Evolutionary conservation across 1,140 invertebrate genomes (phyloP), one percentile per base, ranked within the genome.

Genomic region (Diuraphis noxia): DNA sequence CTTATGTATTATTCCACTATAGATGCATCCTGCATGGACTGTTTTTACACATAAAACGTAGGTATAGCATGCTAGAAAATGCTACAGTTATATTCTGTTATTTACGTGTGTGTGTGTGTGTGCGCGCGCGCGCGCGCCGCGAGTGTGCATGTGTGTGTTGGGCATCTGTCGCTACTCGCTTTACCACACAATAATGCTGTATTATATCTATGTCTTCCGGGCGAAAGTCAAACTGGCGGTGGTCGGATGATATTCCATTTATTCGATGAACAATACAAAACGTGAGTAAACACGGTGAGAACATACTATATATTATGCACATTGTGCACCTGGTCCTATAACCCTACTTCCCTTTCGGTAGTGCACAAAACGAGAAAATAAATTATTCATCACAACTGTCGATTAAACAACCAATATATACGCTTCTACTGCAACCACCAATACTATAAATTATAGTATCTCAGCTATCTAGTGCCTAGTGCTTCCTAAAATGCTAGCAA

Each of bases 221-320:
- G 79, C 36, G 38, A 82, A 82, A 82, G 79, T 82, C 36, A 82
- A 82, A 82, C 21, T 3, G 10, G 79, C 10, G 36, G 38, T 10
- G 25, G 79, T 40, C 30, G 79, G 79, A 82, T 30, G 36, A 82
- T 82, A 82, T 82, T 82, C 79, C 79, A 82, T 82, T 40, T 82
- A 40, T 40, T 82, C 79, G 79, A 82, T 40, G 79, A 82, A 82
- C 79, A 82, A 82, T 82, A 82, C 36, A 40, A 41, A 38, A 82
- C 79, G 79, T 40, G 79, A 79, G 77, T 79, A 79, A 79, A 79
- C 77, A 79, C 34, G 36, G 34, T 9, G 79, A 38, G 79, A 82
- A 82, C 38, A 82, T 82, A 38, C 19, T 81, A 81, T 38, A 40
- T 40, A 82, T 41, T 82, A 82, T 82, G 79, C 38, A 41, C 79